Evolutionary conservation across 2,888 invertebrate genomes (phyloP), one percentile per base, ranked within the genome.

Genomic region (Laothoe populi): DNA sequence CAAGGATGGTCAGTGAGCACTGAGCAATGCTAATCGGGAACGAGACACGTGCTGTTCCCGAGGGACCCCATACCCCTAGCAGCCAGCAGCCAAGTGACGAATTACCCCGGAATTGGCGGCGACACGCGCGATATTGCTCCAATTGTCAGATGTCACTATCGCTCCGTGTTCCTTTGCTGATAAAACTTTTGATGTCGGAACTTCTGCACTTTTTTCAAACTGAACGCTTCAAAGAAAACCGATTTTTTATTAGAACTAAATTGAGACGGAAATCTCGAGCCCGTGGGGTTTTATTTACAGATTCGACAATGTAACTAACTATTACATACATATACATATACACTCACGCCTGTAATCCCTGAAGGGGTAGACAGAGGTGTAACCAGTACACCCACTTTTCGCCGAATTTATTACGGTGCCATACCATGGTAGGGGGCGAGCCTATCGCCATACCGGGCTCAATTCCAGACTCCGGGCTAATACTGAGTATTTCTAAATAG

Each of bases 91-190:
- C 42, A 16, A 53, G 59, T 88, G 89, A 88, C 87, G 80, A 83
- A 89, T 90, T 90, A 88, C 74, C 67, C 73, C 79, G 58, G 81
- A 81, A 90, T 88, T 85, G 88, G 69, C 72, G 74, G 45, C 75
- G 87, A 86, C 86, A 77, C 73, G 71, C 66, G 68, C 70, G 68
- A 64, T 65, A 70, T 69, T 67, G 69, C 68, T 66, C 60, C 70
- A 68, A 75, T 72, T 74, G 81, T 75, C 81, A 71, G 75, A 67
- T 75, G 85, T 79, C 87, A 63, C 63, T 63, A 60, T 44, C 57
- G 60, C 19, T 63, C 24, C 19, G n/a, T 24, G 60, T 60, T 57
- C 19, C 26, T 10, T 46, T 23, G 53, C 60, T 46, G 63, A 63
- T 63, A 63, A 63, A 46, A 40, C 57, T 59, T 60, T 60, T 53